These are phyloP conservation scores for Acanthaster planci DNA, from an alignment of 35 echinoderm and acorn worm species.

Conservation along the genomic window DNA sequence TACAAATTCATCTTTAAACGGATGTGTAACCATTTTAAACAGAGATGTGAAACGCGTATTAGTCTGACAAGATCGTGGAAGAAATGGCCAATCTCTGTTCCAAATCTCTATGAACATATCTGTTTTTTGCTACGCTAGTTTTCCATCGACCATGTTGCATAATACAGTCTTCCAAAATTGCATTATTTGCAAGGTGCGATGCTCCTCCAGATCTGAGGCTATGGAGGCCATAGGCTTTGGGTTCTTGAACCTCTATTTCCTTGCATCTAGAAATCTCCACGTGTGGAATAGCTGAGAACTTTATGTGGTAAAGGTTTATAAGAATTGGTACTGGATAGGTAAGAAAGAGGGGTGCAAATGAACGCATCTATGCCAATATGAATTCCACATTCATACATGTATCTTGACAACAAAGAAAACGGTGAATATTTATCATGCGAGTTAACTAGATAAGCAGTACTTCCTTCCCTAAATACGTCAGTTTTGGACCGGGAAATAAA, in stretches of 20 bases:
- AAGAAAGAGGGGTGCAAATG: not conserved
- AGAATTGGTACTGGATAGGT: not conserved
- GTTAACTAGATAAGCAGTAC: not conserved
- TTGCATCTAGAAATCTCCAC: not conserved
- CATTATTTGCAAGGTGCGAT: not conserved
- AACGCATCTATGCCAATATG: not conserved
- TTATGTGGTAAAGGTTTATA: not conserved
- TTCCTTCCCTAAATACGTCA: not conserved
- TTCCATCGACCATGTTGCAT: not conserved
- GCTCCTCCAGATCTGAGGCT: not conserved
- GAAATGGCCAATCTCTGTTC: not conserved
- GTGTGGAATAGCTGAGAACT: not conserved
- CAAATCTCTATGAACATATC: not conserved
- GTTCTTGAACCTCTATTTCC: not conserved
- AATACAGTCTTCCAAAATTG: not conserved
- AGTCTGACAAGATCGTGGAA: no score
- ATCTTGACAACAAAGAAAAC: not conserved
- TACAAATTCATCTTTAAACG: no score
- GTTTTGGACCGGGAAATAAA: not conserved
- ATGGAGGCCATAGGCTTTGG: not conserved
- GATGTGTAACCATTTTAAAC: no score
- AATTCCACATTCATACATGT: not conserved
- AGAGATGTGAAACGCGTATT: no score
- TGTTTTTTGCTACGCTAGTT: not conserved
- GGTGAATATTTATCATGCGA: not conserved